Conservation (phyloP, 2,888 invertebrate species). For the Panopea generosa region DNA sequence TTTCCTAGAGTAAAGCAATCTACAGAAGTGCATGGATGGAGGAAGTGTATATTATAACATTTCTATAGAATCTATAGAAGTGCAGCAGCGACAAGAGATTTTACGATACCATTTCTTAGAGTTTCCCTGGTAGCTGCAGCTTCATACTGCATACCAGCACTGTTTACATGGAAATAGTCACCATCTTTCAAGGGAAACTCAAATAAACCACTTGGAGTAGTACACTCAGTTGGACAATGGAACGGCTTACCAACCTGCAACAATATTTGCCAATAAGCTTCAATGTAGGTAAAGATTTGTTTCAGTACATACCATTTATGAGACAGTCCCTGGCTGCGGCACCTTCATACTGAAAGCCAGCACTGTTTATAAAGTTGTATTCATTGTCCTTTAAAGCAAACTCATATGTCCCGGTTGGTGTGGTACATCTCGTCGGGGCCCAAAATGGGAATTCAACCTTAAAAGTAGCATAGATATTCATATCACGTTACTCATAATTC, state of each 20-base stretch:
- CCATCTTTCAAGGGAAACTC: slow-evolving; percentile 65
- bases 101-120: slow-evolving; percentile 68
- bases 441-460: slow-evolving; percentile 68
- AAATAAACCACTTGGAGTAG: slow-evolving; percentile 46
- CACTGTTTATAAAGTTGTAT: slow-evolving; percentile 68
- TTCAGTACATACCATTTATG: slow-evolving; percentile 66
- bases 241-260: slow-evolving; percentile 64
- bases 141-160: slow-evolving; percentile 73
- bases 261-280: too few relatives aligned
- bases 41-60: too few relatives aligned
- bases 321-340: slow-evolving; percentile 67
- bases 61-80: too few relatives aligned
- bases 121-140: slow-evolving; percentile 68
- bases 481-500: too few relatives aligned
- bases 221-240: slow-evolving; percentile 66
- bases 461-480: too few relatives aligned
- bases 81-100: too few relatives aligned
- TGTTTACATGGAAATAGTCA: slow-evolving; percentile 65
- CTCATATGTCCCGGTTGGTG: slow-evolving; percentile 50
- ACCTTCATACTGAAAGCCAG: slow-evolving; percentile 74
- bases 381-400: slow-evolving; percentile 63
- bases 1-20: too few relatives aligned
- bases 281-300: too few relatives aligned
- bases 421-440: slow-evolving; percentile 63
- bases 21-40: too few relatives aligned